These are phyloP conservation scores for Panthera leo DNA, from an alignment of 2,113 vertebrate genomes.

Conservation along the genomic window DNA sequence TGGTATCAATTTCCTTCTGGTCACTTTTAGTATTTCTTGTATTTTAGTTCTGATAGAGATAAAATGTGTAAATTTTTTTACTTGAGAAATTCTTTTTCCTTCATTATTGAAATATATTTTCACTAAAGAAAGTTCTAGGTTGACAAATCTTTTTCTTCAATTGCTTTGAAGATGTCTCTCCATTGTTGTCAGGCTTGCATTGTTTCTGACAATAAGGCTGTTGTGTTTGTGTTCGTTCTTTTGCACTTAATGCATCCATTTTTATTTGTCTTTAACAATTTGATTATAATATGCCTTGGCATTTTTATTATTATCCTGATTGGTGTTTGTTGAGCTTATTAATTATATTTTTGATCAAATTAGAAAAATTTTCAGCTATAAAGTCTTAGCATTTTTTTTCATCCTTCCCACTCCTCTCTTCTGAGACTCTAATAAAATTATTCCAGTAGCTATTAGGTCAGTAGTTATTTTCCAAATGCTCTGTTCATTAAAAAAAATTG, in stretches of 20 bases:
- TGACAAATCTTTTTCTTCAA: neutral
- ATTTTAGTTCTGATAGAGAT: neutral
- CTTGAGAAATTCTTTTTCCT: neutral
- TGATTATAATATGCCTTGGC: neutral
- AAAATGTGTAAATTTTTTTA: neutral
- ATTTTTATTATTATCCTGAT: neutral
- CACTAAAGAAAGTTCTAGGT: neutral
- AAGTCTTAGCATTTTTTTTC: neutral
- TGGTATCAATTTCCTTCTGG: neutral
- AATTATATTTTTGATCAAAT: neutral
- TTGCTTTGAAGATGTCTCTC: neutral
- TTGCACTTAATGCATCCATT: neutral
- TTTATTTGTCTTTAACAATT: neutral
- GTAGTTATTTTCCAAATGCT: neutral
- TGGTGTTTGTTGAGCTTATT: neutral
- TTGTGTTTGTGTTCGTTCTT: neutral
- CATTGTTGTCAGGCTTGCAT: neutral
- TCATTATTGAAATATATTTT: neutral
- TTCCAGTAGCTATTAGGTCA: neutral
- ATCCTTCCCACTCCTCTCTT: neutral
- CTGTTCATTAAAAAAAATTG: neutral
- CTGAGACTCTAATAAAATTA: neutral
- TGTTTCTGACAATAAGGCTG: neutral
- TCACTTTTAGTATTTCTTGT: neutral
- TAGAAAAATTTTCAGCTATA: neutral